Base-by-base conservation (phyloP, 2,888 invertebrate genomes). In the Phrixothrix hirtus region DNA sequence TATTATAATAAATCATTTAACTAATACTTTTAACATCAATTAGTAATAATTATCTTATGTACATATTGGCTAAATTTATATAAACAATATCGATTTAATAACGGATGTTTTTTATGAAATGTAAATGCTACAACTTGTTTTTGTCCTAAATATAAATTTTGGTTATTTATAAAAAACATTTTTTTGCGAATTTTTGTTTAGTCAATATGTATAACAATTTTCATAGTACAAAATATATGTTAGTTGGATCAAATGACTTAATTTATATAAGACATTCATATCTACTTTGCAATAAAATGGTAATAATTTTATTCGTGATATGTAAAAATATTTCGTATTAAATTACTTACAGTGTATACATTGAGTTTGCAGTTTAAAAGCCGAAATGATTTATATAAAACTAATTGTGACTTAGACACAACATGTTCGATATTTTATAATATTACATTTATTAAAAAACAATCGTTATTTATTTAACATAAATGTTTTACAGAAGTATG, bases 1-100 rank as follows among this genome's bases (percentile, higher is more conserved):
- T 67, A 63, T 61, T 65, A 60, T 64, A 69, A 70, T 70, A 70
- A 70, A 68, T 67, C 65, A 67, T 64, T 69, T 64, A 71, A 71
- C 69, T 71, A 70, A 71, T 71, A 71, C 66, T 66, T 60, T 49
- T 69, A 73, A 73, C 70, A 73, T 68, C 66, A 70, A 70, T 66
- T 63, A 65, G 63, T 67, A 49, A 55, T 52, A 45, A 64, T 57
- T 51, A 68, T 70, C 63, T 68, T 73, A 72, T 72, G 60, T 73
- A 73, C 73, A 73, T 71, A 69, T 71, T 67, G 60, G 55, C 62
- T 68, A 66, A 66, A 45, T 64, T 63, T 64, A 65, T n/a, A 59
- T 61, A 64, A 62, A 57, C 56, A 61, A 43, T 47, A 42, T 35
- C 37, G 34, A 48, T 41, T 41, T 27, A 36, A 15, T 41, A 47